phyloP scores from a whole-genome alignment of 2,888 invertebrate species.

The Corythucha ciliata region DNA sequence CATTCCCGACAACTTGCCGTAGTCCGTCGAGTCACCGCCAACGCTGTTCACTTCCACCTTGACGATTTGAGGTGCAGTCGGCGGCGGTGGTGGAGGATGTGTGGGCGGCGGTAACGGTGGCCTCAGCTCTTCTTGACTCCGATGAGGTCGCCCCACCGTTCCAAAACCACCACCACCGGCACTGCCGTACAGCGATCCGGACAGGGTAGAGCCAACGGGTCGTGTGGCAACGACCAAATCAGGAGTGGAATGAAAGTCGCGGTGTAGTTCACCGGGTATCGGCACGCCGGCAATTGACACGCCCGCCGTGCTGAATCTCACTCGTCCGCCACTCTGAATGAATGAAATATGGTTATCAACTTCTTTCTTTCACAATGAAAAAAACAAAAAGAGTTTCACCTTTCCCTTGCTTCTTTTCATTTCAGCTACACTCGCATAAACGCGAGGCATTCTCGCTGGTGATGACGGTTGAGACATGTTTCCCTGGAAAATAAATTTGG shows the following conservation, averaged over 20 bases:
- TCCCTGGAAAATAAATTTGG: constrained; percentile 19
- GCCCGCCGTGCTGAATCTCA: constrained; percentile 45
- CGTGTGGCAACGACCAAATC: constrained; percentile 47
- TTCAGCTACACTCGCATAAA: constrained; percentile 89
- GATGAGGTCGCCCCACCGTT: constrained; percentile 19
- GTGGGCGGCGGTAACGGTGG: constrained; percentile 32
- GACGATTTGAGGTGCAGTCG: constrained; percentile 64
- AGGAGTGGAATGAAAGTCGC: constrained; percentile 84
- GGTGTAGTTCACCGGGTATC: constrained; percentile 50
- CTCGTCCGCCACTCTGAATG: constrained; percentile 36
- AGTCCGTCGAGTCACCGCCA: too few species aligned
- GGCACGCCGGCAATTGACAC: constrained; percentile 40
- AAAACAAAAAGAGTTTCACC: constrained; percentile 35
- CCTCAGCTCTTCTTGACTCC: constrained; percentile 33
- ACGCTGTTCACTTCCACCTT: constrained; percentile 51
- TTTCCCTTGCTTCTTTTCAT: constrained; percentile 67
- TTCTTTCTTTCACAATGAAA: neutral
- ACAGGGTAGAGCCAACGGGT: neutral
- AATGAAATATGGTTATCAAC: neutral
- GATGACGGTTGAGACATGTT: constrained; percentile 55
- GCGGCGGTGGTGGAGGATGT: constrained; percentile 48
- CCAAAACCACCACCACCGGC: too few species aligned
- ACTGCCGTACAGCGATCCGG: too few species aligned
- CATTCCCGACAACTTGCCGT: constrained; percentile 15
- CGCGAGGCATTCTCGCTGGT: constrained; percentile 56